Base-by-base conservation (phyloP, 64 coral and sea anemone species). In the Cladopsammia gracilis region DNA sequence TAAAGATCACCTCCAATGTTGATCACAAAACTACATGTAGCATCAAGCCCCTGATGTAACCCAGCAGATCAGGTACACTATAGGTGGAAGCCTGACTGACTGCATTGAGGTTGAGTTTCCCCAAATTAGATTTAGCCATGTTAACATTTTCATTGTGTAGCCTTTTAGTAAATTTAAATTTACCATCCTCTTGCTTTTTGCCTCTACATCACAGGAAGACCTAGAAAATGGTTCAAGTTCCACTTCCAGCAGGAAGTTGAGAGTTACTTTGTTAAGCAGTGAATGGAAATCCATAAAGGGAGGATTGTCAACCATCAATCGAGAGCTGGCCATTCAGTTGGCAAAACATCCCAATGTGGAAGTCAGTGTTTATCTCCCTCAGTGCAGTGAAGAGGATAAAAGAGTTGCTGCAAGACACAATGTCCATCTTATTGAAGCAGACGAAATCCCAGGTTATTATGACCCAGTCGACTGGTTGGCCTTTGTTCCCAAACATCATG, bases 131-230 rank as follows among this genome's bases (percentile, higher is more conserved):
- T n/a, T 34, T 34, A 34, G 34, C 34, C 34, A 34, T 34, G 34
- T 34, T 34, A 34, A 34, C 52, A 11, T 56, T 6, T 56, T 12
- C 0, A 10, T 56, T 56, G 0, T 10, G 5, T 6, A 56, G 12
- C 3, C 53, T 12, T 6, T 56, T 56, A 56, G 5, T 56, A 56
- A 47, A 76, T 76, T 76, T 5, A n/a, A 34, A 34, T 0, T 34
- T 18, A 4, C 16, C 16, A 44, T 34, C 34, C 70, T 42, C 11
- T 72, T 72, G 10, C n/a, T n/a, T 72, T 72, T 72, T 44, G 70
- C 70, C 70, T 42, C 70, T 45, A 11, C 70, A 72, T 72, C 70
- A 72, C 70, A 72, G 70, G 70, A 72, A 72, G 70, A n/a, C 70
- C 70, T 3, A 13, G 12, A 72, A 72, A 72, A 16, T 19, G 14